Base-by-base conservation (phyloP, 2,113 vertebrate genomes). In the Hipposideros armiger region DNA sequence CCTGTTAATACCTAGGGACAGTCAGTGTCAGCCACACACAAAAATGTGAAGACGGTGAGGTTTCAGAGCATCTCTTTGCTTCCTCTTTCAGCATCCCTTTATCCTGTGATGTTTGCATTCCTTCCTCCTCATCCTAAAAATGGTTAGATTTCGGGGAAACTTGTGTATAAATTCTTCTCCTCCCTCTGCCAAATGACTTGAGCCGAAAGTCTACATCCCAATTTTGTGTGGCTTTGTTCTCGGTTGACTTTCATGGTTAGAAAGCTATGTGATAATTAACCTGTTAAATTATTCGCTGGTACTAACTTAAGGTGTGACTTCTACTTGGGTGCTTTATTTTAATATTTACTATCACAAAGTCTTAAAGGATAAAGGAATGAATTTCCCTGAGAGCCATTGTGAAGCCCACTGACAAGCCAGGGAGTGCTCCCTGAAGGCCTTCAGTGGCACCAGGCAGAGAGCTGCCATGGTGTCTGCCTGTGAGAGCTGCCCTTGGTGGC, bases 161-260 rank as follows among this genome's bases (percentile, higher is more conserved):
- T 30, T 54, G 3, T 50, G 5, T n/a, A 9, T 50, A 64, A 72
- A 19, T 64, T 83, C 19, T 52, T 80, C 62, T 90, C 64, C 62
- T 90, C 64, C 22, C 40, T 78, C 64, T 93, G 47, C n/a, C 47
- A 89, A 40, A 32, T 26, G 26, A 83, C 52, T 42, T 52, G 36
- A 96, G 28, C n/a, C 32, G n/a, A 80, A 96, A 93, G 54, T 32
- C 36, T 28, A 58, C 7, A 73, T 26, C 22, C 14, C 16, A 28
- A 67, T 88, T 91, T 45, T 42, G 1, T 78, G 40, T 89, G 73
- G 19, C 52, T 91, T 93, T 92, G 52, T 73, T 87, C 54, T 87
- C 36, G 20, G 60, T 50, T 86, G 77, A 67, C 72, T 45, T 58
- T 86, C 36, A 40, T 22, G 20, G 40, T 64, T 91, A 93, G 77